These are phyloP conservation scores for Oxyura jamaicensis DNA, from an alignment of 2,113 vertebrate genomes.

Conservation along the genomic window DNA sequence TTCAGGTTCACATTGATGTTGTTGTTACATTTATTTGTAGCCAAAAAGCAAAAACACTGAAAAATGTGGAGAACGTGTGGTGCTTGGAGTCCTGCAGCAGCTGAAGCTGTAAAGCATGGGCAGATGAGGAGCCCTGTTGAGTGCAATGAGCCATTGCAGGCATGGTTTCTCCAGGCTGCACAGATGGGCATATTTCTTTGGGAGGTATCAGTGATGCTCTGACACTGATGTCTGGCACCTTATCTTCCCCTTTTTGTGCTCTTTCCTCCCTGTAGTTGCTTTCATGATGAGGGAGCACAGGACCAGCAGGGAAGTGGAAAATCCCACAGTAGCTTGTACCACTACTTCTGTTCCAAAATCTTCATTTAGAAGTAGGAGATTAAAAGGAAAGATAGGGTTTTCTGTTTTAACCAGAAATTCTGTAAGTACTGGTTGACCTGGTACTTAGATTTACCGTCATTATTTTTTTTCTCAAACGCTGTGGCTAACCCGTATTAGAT, in stretches of 20 bases:
- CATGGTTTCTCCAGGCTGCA: background rate
- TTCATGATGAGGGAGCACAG: background rate
- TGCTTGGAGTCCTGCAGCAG: background rate
- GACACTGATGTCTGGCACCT: background rate
- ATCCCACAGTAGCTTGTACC: background rate
- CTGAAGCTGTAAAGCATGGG: background rate
- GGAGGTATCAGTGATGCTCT: background rate
- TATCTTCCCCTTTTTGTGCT: accelerated
- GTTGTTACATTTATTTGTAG: background rate
- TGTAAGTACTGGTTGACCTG: background rate
- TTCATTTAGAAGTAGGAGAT: background rate
- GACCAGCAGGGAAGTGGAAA: background rate
- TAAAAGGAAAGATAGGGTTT: background rate
- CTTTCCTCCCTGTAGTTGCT: background rate
- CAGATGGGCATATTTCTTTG: background rate
- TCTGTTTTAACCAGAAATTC: background rate
- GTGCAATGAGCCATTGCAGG: background rate
- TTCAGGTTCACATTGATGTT: background rate
- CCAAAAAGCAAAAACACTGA: background rate
- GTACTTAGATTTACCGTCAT: background rate
- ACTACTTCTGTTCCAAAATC: background rate
- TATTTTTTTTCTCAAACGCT: background rate
- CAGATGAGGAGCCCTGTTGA: background rate
- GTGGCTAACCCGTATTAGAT: background rate
- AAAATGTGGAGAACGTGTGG: background rate